Base-by-base conservation (phyloP, 2,113 vertebrate species). In the Falco punctatus region DNA sequence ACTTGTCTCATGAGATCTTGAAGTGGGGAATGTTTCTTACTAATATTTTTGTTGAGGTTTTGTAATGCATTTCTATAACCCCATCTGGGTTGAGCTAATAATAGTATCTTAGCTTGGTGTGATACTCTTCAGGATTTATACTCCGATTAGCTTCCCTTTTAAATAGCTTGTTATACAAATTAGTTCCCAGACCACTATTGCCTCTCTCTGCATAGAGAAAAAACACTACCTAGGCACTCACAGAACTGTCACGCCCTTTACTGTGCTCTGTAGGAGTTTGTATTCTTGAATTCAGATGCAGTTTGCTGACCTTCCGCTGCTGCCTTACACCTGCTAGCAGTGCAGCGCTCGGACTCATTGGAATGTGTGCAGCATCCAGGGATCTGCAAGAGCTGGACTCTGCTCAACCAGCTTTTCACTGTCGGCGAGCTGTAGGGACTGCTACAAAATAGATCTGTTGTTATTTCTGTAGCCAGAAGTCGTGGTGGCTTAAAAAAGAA, bases 71-170 rank as follows among this genome's bases (percentile, higher is more conserved):
- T 75, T 97, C 95, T 97, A 23, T 97, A 94, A 95, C 93, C 87
- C 96, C 84, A 96, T 97, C 96, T 97, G 62, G 87, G 90, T 88
- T 97, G 95, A 72, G 83, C 96, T 98, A 97, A 97, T 92, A 98
- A 97, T 97, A 96, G 88, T 84, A 40, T 79, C 77, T 90, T 91
- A 90, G 94, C 95, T 92, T 86, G 82, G 97, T 71, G 77, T 91
- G 90, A 82, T 96, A 91, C 86, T 97, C 90, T 93, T 95, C 33
- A 72, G 83, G 86, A 96, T 97, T 97, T 96, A 54, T 90, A 52
- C 93, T 96, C 96, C 95, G 98, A 65, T 97, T 98, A 97, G 95
- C 88, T 97, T 96, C 61, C 74, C 79, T 96, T 59, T 75, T 88
- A 88, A 93, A 70, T 86, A 91, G 81, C 94, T 90, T 77, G 80